phyloP scores from a whole-genome alignment of 2,888 invertebrate species.

The Dendrolimus pini region DNA sequence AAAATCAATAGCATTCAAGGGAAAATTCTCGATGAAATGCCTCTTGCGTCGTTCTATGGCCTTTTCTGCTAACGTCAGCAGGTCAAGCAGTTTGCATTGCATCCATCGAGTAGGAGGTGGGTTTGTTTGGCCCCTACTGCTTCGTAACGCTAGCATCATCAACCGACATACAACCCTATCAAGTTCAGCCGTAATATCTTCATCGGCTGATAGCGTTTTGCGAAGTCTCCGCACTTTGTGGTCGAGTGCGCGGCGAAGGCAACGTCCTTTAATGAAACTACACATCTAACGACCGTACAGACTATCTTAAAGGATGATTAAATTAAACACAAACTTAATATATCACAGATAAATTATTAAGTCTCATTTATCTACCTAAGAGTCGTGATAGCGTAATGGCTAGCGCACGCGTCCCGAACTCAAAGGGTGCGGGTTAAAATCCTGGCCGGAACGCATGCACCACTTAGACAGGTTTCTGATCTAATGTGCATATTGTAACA shows the following conservation, averaged over 20 bases:
- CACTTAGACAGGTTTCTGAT: too few relatives aligned
- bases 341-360: too few relatives aligned
- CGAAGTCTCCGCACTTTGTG: constrained; percentile 50
- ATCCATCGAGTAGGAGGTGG: constrained; percentile 52
- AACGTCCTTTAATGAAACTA: constrained; percentile 29
- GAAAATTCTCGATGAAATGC: constrained; percentile 31
- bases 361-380: too few relatives aligned
- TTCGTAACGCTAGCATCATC: constrained; percentile 49
- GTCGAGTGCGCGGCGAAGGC: constrained; percentile 48
- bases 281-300: neutral
- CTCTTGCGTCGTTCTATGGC: constrained; percentile 46
- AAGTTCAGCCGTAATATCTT: constrained; percentile 50
- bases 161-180: constrained; percentile 54
- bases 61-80: constrained; percentile 56
- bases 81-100: constrained; percentile 55
- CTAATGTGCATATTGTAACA: too few relatives aligned
- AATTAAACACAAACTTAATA: too few relatives aligned
- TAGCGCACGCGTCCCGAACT: too few relatives aligned
- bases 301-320: too few relatives aligned
- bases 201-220: constrained; percentile 43
- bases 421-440: too few relatives aligned
- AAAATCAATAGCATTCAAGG: constrained; percentile 32
- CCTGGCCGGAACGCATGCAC: too few relatives aligned
- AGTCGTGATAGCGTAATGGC: too few relatives aligned
- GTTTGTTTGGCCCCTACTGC: constrained; percentile 26